These are phyloP conservation scores for Trachelus tabidus DNA, from an alignment of 2,888 invertebrate species.

Conservation along the genomic window DNA sequence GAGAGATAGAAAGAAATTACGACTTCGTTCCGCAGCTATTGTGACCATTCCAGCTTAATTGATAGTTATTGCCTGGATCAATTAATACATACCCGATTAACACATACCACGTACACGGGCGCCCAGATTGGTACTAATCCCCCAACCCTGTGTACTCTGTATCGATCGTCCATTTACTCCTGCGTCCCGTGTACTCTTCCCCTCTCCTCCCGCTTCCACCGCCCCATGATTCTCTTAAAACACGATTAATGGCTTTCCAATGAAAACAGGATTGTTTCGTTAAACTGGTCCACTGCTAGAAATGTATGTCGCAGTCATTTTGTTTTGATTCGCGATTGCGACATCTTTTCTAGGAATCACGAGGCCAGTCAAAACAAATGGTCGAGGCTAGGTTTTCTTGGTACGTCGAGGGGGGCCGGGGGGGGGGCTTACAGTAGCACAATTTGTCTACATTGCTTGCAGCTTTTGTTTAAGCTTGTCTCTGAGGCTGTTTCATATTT, in stretches of 20 bases:
- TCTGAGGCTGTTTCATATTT: too few species aligned
- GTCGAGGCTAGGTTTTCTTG: neutral
- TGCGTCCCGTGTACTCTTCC: neutral
- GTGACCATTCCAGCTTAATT: neutral
- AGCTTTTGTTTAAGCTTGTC: neutral
- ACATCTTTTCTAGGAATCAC: neutral
- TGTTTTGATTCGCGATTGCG: neutral
- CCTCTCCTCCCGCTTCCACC: neutral
- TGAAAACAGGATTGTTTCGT: neutral
- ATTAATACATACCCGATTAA: neutral
- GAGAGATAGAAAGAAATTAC: too few species aligned
- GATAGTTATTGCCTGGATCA: neutral
- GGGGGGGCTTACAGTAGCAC: neutral
- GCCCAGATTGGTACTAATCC: neutral
- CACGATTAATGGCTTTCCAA: neutral
- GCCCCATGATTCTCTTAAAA: neutral
- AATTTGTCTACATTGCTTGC: neutral
- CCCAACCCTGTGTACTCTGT: neutral
- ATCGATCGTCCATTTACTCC: neutral
- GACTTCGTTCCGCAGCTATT: neutral
- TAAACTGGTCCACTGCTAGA: neutral
- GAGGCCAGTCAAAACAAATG: neutral
- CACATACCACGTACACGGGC: neutral
- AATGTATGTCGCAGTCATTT: neutral
- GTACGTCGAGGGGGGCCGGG: neutral